phyloP scores from a whole-genome alignment of 2,888 invertebrate species.

The Cetonia aurata region DNA sequence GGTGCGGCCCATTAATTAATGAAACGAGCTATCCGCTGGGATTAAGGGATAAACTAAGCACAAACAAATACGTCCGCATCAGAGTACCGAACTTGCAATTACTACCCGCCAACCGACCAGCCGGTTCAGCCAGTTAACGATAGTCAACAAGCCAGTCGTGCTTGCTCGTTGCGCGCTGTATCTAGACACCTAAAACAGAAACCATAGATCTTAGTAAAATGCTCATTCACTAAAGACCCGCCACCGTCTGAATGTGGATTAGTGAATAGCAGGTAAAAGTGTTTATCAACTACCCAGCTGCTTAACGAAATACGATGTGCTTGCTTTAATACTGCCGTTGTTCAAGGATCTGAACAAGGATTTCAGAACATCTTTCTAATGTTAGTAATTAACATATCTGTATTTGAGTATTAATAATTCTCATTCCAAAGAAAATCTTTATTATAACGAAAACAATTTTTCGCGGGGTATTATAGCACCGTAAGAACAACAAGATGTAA shows the following conservation, averaged over 20 bases:
- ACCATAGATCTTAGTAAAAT: conserved; percentile 30
- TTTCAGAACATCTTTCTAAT: too few species aligned
- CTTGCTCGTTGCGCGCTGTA: neutral
- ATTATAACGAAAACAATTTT: too few species aligned
- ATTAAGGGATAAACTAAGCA: conserved; percentile 39
- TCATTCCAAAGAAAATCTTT: too few species aligned
- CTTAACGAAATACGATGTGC: conserved; percentile 19
- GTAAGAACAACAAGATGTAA: too few species aligned
- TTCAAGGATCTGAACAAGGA: too few species aligned
- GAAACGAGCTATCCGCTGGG: conserved; percentile 37
- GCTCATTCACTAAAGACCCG: neutral
- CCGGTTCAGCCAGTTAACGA: conserved; percentile 6
- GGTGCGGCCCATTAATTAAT: conserved; percentile 41
- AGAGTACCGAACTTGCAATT: conserved; percentile 35
- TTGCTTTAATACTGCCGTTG: neutral
- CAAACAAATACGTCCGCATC: conserved; percentile 39
- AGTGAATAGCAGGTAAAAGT: too few species aligned
- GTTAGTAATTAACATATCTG: too few species aligned
- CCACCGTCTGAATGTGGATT: neutral
- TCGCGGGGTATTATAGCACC: too few species aligned
- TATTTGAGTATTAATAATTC: too few species aligned
- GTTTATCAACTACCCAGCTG: neutral
- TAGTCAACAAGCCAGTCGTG: conserved; percentile 2
- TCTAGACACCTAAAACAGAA: conserved; percentile 18
- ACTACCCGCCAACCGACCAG: conserved; percentile 31